Percentiles rank a stretch among this genome's conserved stretches.
Evolutionary conservation across 2,888 invertebrate genomes (phyloP).

Genomic region (Thymelicus lineola): DNA sequence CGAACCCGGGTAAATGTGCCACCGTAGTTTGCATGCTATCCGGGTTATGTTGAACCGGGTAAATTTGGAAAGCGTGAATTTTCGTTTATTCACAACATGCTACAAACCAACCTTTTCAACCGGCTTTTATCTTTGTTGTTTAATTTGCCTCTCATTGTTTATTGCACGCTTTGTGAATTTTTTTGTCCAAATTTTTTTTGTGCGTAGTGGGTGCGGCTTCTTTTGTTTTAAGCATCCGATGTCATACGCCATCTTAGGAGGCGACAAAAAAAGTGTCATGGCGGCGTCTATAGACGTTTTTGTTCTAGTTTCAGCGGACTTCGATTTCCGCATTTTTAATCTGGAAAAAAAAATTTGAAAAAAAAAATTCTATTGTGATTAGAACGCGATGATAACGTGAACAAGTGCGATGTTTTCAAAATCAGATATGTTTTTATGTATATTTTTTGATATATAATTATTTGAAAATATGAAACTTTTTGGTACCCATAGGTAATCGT

Average conservation of each 20-base stretch:
- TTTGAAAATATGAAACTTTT: no score
- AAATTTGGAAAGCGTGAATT: slow-evolving; percentile 58
- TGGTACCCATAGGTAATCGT: no score
- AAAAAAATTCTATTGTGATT: not conserved
- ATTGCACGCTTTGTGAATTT: slow-evolving; percentile 44
- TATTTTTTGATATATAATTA: no score
- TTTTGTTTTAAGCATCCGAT: slow-evolving; percentile 79
- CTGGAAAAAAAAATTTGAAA: not conserved
- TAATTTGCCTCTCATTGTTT: slow-evolving; percentile 37
- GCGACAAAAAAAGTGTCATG: slow-evolving; percentile 82
- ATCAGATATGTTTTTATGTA: no score
- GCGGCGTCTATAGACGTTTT: slow-evolving; percentile 59
- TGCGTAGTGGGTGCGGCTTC: slow-evolving; percentile 74
- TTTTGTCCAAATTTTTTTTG: slow-evolving; percentile 50
- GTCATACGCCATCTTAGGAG: slow-evolving; percentile 78
- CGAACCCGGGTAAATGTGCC: slow-evolving; percentile 79
- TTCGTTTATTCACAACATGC: slow-evolving; percentile 39
- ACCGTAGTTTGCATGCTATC: slow-evolving; percentile 80
- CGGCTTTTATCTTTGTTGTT: slow-evolving; percentile 42
- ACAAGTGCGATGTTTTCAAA: no score
- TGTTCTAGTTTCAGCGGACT: slow-evolving; percentile 41
- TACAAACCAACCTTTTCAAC: slow-evolving; percentile 37
- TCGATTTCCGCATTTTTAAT: slow-evolving; percentile 33
- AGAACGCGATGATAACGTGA: no score
- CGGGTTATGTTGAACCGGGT: slow-evolving; percentile 65